Evolutionary conservation across 2,113 vertebrate genomes (phyloP).

Genomic region (Antechinus stuartii): DNA sequence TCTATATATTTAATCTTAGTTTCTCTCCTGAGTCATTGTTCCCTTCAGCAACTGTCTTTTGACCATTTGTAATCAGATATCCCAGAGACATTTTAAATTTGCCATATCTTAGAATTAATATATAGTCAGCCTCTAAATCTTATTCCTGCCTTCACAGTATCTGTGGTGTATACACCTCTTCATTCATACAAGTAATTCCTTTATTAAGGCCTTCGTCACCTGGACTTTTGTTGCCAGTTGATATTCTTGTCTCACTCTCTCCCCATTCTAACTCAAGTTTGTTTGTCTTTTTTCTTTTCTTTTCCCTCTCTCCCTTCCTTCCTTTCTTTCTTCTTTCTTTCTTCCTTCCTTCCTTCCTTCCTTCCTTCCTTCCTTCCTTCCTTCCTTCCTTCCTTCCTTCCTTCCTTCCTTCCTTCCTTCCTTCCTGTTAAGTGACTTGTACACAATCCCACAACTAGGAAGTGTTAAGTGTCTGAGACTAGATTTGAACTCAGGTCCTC

Average conservation of each 20-base stretch:
- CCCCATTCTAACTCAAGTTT: not conserved
- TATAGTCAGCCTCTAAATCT: not conserved
- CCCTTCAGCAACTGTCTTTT: not conserved
- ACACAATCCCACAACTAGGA: too few relatives aligned
- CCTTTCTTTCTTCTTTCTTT: too few relatives aligned
- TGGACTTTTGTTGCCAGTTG: not conserved
- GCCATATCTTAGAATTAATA: not conserved
- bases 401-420: too few relatives aligned
- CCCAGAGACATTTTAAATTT: not conserved
- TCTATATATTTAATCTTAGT: not conserved
- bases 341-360: too few relatives aligned
- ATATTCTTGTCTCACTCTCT: not conserved
- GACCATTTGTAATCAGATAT: not conserved
- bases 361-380: too few relatives aligned
- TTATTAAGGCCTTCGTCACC: not conserved
- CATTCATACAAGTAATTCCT: not conserved
- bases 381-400: too few relatives aligned
- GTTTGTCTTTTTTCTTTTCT: too few relatives aligned
- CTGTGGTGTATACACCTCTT: not conserved
- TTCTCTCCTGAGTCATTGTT: not conserved
- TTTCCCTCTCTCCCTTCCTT: too few relatives aligned
- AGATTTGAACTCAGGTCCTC: too few relatives aligned
- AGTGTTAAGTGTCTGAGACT: too few relatives aligned
- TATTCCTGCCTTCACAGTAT: not conserved
- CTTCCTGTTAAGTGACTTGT: too few relatives aligned